phyloP scores from a whole-genome alignment of 2,888 invertebrate genomes.

The Lysandra coridon region DNA sequence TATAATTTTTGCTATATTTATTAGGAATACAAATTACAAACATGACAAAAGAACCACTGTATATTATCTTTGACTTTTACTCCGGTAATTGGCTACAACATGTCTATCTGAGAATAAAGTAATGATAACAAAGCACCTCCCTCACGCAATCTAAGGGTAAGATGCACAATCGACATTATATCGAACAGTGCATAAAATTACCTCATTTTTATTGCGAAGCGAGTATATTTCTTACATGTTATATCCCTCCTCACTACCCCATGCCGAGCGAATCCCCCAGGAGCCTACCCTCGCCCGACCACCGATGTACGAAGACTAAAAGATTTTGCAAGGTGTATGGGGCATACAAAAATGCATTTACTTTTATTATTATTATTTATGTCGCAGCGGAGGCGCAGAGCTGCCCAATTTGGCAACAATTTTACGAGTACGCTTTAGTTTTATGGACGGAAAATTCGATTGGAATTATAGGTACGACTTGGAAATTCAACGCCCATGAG shows the following conservation, averaged over 20 bases:
- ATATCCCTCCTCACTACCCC: conserved; percentile 48
- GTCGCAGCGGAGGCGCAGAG: conserved; percentile 54
- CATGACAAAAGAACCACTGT: not conserved
- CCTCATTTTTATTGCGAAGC: conserved; percentile 67
- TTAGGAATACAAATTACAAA: too few relatives aligned
- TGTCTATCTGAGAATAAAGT: too few relatives aligned
- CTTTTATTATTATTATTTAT: conserved; percentile 71
- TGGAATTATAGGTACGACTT: conserved; percentile 64
- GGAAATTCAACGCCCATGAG: conserved; percentile 31
- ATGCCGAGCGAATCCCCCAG: conserved; percentile 54
- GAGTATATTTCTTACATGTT: conserved; percentile 61
- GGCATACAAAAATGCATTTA: conserved; percentile 63
- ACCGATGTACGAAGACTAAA: conserved; percentile 52
- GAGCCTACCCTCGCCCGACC: conserved; percentile 53
- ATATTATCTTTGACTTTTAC: not conserved
- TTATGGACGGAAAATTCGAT: conserved; percentile 69
- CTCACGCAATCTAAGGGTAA: conserved; percentile 39
- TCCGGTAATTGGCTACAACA: not conserved
- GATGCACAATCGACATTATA: conserved; percentile 50
- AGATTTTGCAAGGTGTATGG: conserved; percentile 58
- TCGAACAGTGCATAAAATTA: conserved; percentile 73
- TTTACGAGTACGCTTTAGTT: conserved; percentile 68
- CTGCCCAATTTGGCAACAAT: conserved; percentile 63
- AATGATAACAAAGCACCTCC: not conserved
- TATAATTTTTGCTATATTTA: too few relatives aligned